These are phyloP conservation scores for Cancer borealis DNA, from an alignment of 2,888 invertebrate species.

Conservation along the genomic window DNA sequence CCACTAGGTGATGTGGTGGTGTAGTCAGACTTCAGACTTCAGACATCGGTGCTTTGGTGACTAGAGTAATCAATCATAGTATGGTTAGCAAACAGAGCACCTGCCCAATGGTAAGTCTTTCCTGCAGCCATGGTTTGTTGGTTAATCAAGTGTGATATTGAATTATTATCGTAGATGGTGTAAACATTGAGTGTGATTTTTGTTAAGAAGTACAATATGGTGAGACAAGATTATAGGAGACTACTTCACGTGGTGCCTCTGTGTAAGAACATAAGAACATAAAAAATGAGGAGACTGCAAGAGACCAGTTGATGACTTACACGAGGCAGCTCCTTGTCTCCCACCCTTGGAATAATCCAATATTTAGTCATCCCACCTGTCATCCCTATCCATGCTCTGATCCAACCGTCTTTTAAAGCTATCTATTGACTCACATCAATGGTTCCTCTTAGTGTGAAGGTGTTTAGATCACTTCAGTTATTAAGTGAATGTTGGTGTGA, in stretches of 20 bases:
- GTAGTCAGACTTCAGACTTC: neutral
- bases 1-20: conserved; percentile 42
- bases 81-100: neutral
- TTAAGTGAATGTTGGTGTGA: neutral
- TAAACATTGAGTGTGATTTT: neutral
- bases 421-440: no score
- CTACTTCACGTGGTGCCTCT: neutral
- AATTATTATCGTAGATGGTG: neutral
- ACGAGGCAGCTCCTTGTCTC: no score
- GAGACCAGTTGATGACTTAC: no score
- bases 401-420: no score
- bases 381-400: no score
- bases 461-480: neutral
- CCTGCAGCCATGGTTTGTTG: neutral
- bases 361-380: no score
- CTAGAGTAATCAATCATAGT: neutral
- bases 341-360: no score
- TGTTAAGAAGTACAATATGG: neutral
- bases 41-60: neutral
- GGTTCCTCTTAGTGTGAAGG: neutral
- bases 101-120: neutral
- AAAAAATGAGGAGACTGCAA: no score
- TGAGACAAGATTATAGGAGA: neutral
- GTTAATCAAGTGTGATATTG: neutral
- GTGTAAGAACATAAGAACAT: neutral